phyloP scores from a whole-genome alignment of 2,888 invertebrate genomes.

The Zaprionus bogoriensis region DNA sequence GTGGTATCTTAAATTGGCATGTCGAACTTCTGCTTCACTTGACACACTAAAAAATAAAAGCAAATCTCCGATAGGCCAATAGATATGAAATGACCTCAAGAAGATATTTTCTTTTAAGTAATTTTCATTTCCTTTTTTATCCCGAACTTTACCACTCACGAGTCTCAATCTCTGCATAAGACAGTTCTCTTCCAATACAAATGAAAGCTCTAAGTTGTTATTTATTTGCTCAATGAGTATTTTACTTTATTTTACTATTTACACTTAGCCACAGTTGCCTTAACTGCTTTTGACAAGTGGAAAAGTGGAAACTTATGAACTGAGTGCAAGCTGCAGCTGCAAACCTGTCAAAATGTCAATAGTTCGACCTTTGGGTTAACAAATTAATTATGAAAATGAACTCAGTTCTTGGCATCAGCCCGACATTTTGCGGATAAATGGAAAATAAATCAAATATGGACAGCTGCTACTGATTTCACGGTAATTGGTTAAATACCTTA shows the following conservation, averaged over 20 bases:
- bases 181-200: no score
- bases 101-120: neutral
- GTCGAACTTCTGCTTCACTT: no score
- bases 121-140: neutral
- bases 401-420: neutral
- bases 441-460: neutral
- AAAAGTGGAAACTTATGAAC: constrained; percentile 1
- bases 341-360: constrained; percentile 3
- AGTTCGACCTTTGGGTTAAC: constrained; percentile 6
- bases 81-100: no score
- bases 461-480: constrained; percentile 2
- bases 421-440: neutral
- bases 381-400: neutral
- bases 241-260: neutral
- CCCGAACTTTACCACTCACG: no score
- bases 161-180: no score
- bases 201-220: no score
- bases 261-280: neutral
- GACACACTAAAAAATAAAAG: no score
- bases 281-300: constrained; percentile 7
- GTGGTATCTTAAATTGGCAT: no score
- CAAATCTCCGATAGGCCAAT: no score
- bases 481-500: neutral
- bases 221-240: neutral
- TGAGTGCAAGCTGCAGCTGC: neutral